phyloP scores from a whole-genome alignment of 2,113 vertebrate genomes.

The Albula glossodonta region DNA sequence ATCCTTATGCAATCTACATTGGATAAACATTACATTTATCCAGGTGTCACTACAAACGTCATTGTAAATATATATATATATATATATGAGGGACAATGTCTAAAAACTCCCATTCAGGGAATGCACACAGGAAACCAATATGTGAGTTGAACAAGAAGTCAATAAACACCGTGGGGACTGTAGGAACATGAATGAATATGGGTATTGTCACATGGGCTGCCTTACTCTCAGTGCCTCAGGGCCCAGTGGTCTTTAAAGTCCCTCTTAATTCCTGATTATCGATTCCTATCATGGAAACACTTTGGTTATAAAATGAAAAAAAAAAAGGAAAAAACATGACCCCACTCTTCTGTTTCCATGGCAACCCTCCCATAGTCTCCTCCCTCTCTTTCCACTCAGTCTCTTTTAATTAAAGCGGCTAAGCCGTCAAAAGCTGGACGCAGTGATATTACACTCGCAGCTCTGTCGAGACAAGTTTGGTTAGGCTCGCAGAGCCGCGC shows the following conservation, averaged over 20 bases:
- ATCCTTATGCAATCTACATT: no score
- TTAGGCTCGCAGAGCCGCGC: background rate
- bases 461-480: background rate
- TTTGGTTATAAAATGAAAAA: background rate
- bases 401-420: conserved; percentile 3
- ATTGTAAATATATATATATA: no score
- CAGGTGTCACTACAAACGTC: no score
- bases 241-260: background rate
- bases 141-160: no score
- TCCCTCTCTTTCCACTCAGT: background rate
- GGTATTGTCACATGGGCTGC: no score
- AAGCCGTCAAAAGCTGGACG: background rate
- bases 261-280: background rate
- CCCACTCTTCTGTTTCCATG: background rate
- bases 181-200: background rate
- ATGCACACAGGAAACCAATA: background rate
- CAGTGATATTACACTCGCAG: background rate
- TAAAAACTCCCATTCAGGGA: background rate
- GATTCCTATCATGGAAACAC: background rate
- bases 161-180: background rate
- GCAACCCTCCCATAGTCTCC: background rate
- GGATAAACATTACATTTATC: no score
- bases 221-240: background rate
- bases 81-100: background rate
- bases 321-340: no score